These are phyloP conservation scores for Lophura nycthemera DNA, from an alignment of 2,113 vertebrate genomes.

Conservation along the genomic window DNA sequence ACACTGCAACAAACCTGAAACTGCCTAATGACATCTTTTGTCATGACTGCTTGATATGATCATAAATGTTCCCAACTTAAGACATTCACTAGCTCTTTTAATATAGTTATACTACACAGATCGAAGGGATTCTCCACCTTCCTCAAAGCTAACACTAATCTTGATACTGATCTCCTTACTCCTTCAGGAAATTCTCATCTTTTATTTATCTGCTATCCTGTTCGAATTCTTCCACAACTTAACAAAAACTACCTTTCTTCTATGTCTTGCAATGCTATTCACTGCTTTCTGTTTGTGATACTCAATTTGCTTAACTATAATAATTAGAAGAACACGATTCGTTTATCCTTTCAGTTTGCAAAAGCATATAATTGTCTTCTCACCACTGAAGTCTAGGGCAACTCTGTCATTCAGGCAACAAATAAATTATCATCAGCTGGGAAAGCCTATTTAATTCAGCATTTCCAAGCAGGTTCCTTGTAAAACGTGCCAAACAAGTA, in stretches of 20 bases:
- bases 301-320: neutral
- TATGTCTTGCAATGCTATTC: neutral
- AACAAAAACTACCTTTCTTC: neutral
- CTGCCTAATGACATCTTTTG: neutral
- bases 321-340: neutral
- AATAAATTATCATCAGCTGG: neutral
- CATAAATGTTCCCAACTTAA: neutral
- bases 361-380: neutral
- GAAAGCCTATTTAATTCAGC: neutral
- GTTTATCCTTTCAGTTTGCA: neutral
- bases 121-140: neutral
- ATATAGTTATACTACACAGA: neutral
- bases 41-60: neutral
- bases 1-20: neutral
- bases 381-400: neutral
- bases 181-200: neutral
- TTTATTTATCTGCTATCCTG: neutral
- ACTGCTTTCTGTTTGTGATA: neutral
- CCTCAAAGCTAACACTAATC: neutral
- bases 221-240: neutral
- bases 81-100: neutral
- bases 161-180: neutral
- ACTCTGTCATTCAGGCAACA: neutral
- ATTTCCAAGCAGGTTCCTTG: neutral
- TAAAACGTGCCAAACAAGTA: neutral